These are phyloP conservation scores for Nyctibius bracteatus DNA, from an alignment of 2,113 vertebrate species.

Conservation along the genomic window DNA sequence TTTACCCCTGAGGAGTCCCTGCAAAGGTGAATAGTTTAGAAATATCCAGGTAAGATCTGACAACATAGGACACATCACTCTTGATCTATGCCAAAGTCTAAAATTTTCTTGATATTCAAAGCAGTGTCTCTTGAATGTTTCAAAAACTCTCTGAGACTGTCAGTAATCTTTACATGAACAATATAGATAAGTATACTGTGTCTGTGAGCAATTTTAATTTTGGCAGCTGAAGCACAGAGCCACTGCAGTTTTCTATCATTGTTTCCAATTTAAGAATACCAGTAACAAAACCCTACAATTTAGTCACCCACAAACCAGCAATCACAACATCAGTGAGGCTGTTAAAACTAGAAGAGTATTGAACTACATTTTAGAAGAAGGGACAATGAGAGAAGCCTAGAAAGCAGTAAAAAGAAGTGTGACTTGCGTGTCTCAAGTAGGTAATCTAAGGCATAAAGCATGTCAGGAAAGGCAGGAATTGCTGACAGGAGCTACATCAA, in stretches of 20 bases:
- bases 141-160: background rate
- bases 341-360: background rate
- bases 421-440: background rate
- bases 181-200: background rate
- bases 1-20: background rate
- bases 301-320: constrained; percentile 27
- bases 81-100: background rate
- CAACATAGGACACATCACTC: background rate
- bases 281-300: constrained; percentile 39
- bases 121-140: background rate
- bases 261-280: constrained; percentile 34
- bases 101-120: background rate
- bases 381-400: background rate
- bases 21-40: background rate
- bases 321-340: background rate
- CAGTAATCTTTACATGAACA: constrained; percentile 5
- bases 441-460: background rate
- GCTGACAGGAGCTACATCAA: background rate
- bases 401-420: background rate
- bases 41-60: background rate
- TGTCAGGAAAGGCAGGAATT: background rate
- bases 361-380: background rate
- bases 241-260: constrained; percentile 20
- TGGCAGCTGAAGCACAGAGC: background rate
- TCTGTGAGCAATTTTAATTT: constrained; percentile 31